These are phyloP conservation scores for Ochropacha duplaris DNA, from an alignment of 2,888 invertebrate species.

Conservation along the genomic window DNA sequence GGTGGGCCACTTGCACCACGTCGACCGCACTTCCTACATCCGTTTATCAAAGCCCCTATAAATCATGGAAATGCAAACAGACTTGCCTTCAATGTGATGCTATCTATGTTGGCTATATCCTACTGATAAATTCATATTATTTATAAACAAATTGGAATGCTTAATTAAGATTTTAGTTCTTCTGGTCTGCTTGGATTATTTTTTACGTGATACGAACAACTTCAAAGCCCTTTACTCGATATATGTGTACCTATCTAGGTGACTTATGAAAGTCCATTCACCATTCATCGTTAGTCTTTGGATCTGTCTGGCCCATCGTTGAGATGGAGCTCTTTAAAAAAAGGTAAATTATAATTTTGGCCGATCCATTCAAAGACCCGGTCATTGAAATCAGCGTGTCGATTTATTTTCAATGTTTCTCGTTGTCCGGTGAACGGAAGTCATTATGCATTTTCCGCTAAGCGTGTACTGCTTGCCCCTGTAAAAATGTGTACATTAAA, in stretches of 20 bases:
- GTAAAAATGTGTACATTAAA: slow-evolving; percentile 78
- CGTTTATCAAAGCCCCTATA: slow-evolving; percentile 48
- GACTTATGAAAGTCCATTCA: too few relatives aligned
- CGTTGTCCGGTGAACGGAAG: slow-evolving; percentile 69
- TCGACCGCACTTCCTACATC: slow-evolving; percentile 66
- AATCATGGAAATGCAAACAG: slow-evolving; percentile 29
- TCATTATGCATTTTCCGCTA: slow-evolving; percentile 80
- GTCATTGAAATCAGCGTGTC: slow-evolving; percentile 34
- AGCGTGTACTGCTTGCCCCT: slow-evolving; percentile 61
- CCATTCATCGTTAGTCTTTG: neutral
- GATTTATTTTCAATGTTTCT: slow-evolving; percentile 73
- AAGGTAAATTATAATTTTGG: slow-evolving; percentile 17
- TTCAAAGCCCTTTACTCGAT: too few relatives aligned
- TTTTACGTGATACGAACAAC: too few relatives aligned
- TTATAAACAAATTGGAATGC: too few relatives aligned
- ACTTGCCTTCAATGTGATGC: slow-evolving; percentile 2
- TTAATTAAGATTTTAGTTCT: too few relatives aligned
- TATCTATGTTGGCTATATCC: neutral
- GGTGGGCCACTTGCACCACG: slow-evolving; percentile 57
- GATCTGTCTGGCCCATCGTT: neutral
- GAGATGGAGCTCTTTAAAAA: neutral
- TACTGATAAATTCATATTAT: neutral
- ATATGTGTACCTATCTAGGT: too few relatives aligned
- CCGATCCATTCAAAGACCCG: slow-evolving; percentile 29
- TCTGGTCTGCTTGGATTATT: too few relatives aligned